Base-by-base conservation (phyloP, 1,140 invertebrate species). In the Patella vulgata region DNA sequence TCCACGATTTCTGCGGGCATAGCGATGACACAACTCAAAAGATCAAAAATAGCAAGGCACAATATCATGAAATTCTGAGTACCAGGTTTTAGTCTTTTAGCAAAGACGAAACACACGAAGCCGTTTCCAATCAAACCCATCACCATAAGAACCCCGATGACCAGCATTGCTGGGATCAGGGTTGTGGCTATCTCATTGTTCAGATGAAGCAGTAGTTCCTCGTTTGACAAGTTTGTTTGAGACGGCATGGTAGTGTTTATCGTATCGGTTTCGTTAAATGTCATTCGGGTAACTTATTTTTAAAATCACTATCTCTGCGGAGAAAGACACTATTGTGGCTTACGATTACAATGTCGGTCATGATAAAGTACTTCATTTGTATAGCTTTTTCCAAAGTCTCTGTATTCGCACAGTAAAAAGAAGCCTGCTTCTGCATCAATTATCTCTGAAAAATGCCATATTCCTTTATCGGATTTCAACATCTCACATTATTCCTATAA, bases 1-100 rank as follows among this genome's bases (percentile, higher is more conserved):
- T 73, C 70, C 6, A 43, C 39, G 30, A 70, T 73, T 31, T 70
- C 70, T 8, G 56, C 53, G 1, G 70, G 70, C 53, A 73, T 64
- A 14, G 55, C 70, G 28, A 77, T 28, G 12, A 44, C 23, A 30
- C 68, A 74, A 44, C 58, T 68, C 19, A 77, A 54, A 25, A 77
- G 58, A 43, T 77, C 74, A 56, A 73, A 77, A 5, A 71, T 58
- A 12, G 69, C 74, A 27, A 77, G 55, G 17, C 50, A 62, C 17
- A 73, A 19, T 19, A 77, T 72, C 12, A 77, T 66, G 43, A 55
- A 66, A 42, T 74, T 59, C 42, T 74, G 70, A 0, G 72, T 72
- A 9, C 55, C 60, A 33, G 27, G 56, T 27, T 46, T 60, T 43
- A 77, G 54, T 28, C 62, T 59, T 40, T 54, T 60, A 33, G 43